These are phyloP conservation scores for Dermatemys mawii DNA, from an alignment of 2,113 vertebrate genomes.

Conservation along the genomic window DNA sequence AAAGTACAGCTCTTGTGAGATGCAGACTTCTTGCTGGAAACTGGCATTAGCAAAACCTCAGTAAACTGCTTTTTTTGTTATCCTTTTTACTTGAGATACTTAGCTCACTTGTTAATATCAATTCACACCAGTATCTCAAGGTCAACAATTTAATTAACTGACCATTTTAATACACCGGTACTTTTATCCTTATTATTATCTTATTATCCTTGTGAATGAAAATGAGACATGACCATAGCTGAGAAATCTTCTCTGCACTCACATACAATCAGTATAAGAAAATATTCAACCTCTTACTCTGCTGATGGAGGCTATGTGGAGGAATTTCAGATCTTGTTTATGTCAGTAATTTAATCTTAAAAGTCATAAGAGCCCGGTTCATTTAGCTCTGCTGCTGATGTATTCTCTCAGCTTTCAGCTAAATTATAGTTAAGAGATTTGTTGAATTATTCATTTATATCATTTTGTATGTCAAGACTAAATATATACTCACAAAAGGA, in stretches of 20 bases:
- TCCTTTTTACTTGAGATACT: conserved; percentile 38
- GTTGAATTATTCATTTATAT: conserved; percentile 66
- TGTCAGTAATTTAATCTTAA: conserved; percentile 75
- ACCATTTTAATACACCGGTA: background rate
- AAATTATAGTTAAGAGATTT: conserved; percentile 71
- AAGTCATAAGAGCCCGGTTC: conserved; percentile 70
- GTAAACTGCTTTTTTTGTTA: conserved; percentile 38
- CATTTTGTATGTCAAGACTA: conserved; percentile 57
- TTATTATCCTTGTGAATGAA: conserved; percentile 45
- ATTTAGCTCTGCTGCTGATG: conserved; percentile 72
- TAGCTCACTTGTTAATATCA: conserved; percentile 49
- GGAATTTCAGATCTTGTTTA: conserved; percentile 73
- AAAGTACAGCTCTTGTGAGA: conserved; percentile 26
- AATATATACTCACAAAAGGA: conserved; percentile 52
- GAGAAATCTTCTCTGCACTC: background rate
- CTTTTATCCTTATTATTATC: background rate
- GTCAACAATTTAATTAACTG: background rate
- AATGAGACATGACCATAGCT: conserved; percentile 49
- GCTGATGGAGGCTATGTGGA: conserved; percentile 39
- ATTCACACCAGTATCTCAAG: conserved; percentile 21
- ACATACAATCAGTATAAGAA: conserved; percentile 15
- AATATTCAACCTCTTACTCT: conserved; percentile 53
- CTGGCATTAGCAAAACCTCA: conserved; percentile 11
- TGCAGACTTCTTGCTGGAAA: conserved; percentile 30
- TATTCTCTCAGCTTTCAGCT: conserved; percentile 71